phyloP scores from a whole-genome alignment of 2,888 invertebrate species.

The Orthonevra nobilis region DNA sequence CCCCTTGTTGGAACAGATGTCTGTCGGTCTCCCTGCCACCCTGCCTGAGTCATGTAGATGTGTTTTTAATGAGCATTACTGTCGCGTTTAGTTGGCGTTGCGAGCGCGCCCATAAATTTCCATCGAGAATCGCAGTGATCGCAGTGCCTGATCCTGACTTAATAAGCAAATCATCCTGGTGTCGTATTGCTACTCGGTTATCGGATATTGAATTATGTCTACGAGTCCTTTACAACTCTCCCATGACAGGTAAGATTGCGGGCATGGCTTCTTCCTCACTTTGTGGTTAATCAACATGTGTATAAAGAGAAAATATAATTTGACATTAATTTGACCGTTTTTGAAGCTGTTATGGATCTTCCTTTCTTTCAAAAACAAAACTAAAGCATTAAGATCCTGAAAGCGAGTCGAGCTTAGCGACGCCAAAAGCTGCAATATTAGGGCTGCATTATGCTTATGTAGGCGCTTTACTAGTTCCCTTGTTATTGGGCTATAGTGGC shows the following conservation, averaged over 20 bases:
- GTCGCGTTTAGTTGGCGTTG: conserved; percentile 51
- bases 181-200: conserved; percentile 44
- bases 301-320: conserved; percentile 18
- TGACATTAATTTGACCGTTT: too few relatives aligned
- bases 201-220: too few relatives aligned
- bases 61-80: conserved; percentile 69
- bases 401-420: too few relatives aligned
- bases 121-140: conserved; percentile 22
- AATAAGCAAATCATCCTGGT: conserved; percentile 68
- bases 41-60: conserved; percentile 50
- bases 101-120: conserved; percentile 43
- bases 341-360: too few relatives aligned
- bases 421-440: too few relatives aligned
- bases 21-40: conserved; percentile 34
- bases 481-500: too few relatives aligned
- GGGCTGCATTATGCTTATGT: too few relatives aligned
- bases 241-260: conserved; percentile 60
- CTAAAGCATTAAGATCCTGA: too few relatives aligned
- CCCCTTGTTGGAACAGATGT: conserved; percentile 59
- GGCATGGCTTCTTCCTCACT: conserved; percentile 10
- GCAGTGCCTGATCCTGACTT: conserved; percentile 47
- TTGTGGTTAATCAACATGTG: conserved; percentile 35
- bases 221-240: conserved; percentile 61
- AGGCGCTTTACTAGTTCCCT: too few relatives aligned
- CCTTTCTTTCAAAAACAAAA: too few relatives aligned